Percentiles rank a stretch among this genome's conserved stretches.
Conservation (phyloP, 2,113 vertebrate genomes). For the Galemys pyrenaicus region DNA sequence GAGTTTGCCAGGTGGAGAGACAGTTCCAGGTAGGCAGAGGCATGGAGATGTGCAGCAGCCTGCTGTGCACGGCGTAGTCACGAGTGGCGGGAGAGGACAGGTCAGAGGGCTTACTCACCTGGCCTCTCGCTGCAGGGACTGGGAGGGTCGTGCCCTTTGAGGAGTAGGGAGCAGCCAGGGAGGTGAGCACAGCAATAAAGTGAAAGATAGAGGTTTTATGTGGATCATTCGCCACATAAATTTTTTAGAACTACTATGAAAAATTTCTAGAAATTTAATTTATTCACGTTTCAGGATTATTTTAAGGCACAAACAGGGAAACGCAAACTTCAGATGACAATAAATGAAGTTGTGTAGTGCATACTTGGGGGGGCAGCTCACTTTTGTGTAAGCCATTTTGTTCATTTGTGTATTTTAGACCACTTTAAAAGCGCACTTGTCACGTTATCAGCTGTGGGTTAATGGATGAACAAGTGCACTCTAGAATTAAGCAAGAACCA, state of each 20-base stretch:
- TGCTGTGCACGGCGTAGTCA: neutral
- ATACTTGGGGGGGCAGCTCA: neutral
- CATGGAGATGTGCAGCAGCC: neutral
- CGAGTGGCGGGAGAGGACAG: neutral
- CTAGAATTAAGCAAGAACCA: neutral
- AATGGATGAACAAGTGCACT: neutral
- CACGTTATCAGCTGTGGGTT: neutral
- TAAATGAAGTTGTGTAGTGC: neutral
- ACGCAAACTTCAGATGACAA: neutral
- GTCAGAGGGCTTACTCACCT: neutral
- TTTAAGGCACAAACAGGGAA: neutral
- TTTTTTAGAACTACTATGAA: neutral
- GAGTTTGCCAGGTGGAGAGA: neutral
- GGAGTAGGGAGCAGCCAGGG: neutral
- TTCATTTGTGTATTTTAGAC: neutral
- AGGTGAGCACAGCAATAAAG: neutral
- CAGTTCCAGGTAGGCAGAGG: neutral
- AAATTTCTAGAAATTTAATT: slow-evolving; percentile 15
- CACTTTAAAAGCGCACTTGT: neutral
- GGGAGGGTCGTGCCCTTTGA: neutral
- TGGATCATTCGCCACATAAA: neutral
- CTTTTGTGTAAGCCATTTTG: neutral
- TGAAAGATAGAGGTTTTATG: neutral
- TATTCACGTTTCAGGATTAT: neutral
- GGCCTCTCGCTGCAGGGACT: neutral